A percentile compares a stretch with the other conserved stretches of the same genome.
phyloP scores from a whole-genome alignment of 1,140 invertebrate species.

The Artemia franciscana region DNA sequence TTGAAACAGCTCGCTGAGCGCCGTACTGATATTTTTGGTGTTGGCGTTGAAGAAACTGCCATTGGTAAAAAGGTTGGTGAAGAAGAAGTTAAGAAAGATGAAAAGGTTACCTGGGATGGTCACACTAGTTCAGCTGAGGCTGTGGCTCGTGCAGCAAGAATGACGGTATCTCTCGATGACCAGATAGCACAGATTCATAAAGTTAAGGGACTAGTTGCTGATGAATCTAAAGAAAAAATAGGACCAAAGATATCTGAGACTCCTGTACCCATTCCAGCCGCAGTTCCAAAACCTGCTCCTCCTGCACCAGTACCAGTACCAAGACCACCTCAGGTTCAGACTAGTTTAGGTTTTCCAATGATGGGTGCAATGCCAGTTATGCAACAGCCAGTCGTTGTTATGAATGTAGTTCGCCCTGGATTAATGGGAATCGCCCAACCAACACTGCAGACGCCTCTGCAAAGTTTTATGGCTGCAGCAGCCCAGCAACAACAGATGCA shows the following conservation, averaged over 20 bases:
- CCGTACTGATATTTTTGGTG: conserved; percentile 98
- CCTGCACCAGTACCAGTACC: conserved; percentile 22
- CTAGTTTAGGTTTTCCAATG: too few species aligned
- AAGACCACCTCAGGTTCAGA: conserved; percentile 21
- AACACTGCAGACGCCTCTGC: neutral
- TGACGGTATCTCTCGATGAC: conserved; percentile 33
- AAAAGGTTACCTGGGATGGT: conserved; percentile 93
- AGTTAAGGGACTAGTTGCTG: conserved; percentile 63
- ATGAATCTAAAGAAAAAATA: conserved; percentile 82
- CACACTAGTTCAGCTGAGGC: conserved; percentile 83
- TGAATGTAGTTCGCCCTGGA: conserved; percentile 2
- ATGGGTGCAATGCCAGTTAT: conserved; percentile 26
- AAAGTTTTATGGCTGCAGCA: neutral
- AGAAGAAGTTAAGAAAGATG: conserved; percentile 64
- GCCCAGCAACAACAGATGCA: neutral
- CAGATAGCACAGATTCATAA: conserved; percentile 92
- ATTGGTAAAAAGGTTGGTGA: conserved; percentile 99
- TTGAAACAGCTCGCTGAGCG: conserved; percentile 87
- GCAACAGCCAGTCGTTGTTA: conserved; percentile 10
- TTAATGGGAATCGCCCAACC: neutral
- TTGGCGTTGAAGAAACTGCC: conserved; percentile 89
- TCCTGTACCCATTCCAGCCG: conserved; percentile 13
- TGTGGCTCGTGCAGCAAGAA: conserved; percentile 51
- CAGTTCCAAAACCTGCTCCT: conserved; percentile 17
- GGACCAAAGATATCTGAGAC: conserved; percentile 38